Percentiles rank a stretch among this genome's conserved stretches.
These are phyloP conservation scores for Zaprionus taronus DNA, from an alignment of 1,140 invertebrate species.

Conservation along the genomic window DNA sequence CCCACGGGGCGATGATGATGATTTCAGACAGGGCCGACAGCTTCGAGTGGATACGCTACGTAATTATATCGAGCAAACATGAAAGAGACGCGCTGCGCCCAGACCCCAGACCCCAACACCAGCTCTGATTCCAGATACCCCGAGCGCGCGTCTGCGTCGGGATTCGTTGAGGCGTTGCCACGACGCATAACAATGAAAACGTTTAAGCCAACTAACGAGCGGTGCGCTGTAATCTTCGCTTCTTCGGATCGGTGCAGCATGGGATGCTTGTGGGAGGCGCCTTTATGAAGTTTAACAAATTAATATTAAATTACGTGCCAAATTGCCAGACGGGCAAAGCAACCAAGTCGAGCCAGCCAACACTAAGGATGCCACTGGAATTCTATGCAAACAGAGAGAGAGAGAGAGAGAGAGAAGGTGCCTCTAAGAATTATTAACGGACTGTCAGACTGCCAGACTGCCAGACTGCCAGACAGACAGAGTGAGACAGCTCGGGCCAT, in stretches of 20 bases:
- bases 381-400: conserved; percentile 48
- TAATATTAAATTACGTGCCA: conserved; percentile 82
- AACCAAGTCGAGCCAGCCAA: conserved; percentile 3
- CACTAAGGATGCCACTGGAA: conserved; percentile 65
- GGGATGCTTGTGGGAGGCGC: conserved; percentile 62
- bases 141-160: conserved; percentile 8
- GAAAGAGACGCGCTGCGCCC: conserved; percentile 62
- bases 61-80: conserved; percentile 82
- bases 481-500: conserved; percentile 16
- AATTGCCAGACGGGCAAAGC: conserved; percentile 68
- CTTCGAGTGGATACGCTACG: conserved; percentile 41
- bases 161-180: conserved; percentile 63
- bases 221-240: conserved; percentile 66
- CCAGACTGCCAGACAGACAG: not conserved
- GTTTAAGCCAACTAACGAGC: conserved; percentile 79
- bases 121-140: not conserved
- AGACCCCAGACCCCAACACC: conserved; percentile 6
- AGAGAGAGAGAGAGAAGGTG: not conserved
- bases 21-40: conserved; percentile 60
- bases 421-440: conserved; percentile 42
- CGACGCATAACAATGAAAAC: conserved; percentile 79
- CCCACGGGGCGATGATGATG: conserved; percentile 63
- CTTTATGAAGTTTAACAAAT: conserved; percentile 79
- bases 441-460: conserved; percentile 2
- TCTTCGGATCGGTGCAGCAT: conserved; percentile 38